Percentiles rank a stretch among this genome's conserved stretches.
These are phyloP conservation scores for Pyrrhosoma nymphula DNA, from an alignment of 2,888 invertebrate species.

Conservation along the genomic window DNA sequence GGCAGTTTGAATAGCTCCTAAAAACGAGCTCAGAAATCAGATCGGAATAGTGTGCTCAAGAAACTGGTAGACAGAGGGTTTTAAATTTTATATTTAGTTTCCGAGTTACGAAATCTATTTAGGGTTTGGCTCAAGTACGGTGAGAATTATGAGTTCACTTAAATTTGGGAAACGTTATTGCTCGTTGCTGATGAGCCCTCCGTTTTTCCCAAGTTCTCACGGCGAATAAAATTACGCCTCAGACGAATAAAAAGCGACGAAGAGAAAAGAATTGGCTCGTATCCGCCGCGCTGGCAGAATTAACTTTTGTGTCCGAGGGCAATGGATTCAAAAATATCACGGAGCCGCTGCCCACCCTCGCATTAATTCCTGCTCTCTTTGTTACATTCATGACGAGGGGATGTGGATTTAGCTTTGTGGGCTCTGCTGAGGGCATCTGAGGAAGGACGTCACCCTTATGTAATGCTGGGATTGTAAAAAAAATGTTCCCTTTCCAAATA, in stretches of 20 bases:
- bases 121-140: neutral
- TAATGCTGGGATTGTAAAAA: neutral
- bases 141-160: neutral
- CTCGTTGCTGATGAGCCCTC: neutral
- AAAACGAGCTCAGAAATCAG: neutral
- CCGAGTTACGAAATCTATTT: neutral
- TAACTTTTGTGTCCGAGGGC: neutral
- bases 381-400: neutral
- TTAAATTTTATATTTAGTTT: neutral
- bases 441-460: neutral
- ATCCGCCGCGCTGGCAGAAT: slow-evolving; percentile 19
- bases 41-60: neutral
- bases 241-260: neutral
- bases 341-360: slow-evolving; percentile 14
- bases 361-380: neutral
- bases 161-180: neutral
- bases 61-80: neutral
- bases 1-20: neutral
- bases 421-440: neutral
- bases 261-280: neutral
- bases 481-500: neutral
- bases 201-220: neutral
- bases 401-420: neutral
- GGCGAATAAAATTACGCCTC: neutral
- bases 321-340: slow-evolving; percentile 15